These are phyloP conservation scores for Eulemur rubriventer DNA, from an alignment of 2,797 vertebrate genomes.

Conservation along the genomic window DNA sequence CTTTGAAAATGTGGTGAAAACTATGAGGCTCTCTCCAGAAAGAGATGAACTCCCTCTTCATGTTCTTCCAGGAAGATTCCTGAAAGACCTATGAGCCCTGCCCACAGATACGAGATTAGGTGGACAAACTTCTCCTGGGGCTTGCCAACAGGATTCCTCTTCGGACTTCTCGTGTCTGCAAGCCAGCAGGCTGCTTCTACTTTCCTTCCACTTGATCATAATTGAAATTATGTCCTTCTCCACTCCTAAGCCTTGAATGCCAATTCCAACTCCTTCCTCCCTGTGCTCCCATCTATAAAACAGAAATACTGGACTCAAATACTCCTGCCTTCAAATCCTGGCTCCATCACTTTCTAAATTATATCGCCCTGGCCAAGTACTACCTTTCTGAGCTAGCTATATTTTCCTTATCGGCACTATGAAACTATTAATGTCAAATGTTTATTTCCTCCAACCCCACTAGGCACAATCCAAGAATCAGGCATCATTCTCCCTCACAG, in stretches of 20 bases:
- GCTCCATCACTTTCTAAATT: constrained; percentile 18
- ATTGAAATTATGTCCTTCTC: background rate
- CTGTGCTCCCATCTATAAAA: background rate
- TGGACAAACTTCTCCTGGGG: background rate
- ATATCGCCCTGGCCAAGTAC: background rate
- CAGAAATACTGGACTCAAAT: background rate
- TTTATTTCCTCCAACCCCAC: background rate
- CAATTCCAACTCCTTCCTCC: background rate
- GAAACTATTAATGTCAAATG: background rate
- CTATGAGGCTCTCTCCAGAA: background rate
- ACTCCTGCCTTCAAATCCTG: constrained; percentile 25
- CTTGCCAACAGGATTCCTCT: background rate
- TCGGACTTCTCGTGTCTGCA: background rate
- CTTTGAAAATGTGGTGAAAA: constrained; percentile 39
- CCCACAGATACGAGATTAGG: background rate
- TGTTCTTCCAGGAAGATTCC: constrained; percentile 7
- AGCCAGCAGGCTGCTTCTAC: background rate
- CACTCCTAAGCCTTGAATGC: background rate
- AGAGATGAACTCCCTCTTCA: background rate
- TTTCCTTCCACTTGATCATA: constrained; percentile 21
- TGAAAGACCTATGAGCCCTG: background rate
- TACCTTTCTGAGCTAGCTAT: constrained; percentile 11
- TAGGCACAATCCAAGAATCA: background rate
- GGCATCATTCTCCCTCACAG: background rate
- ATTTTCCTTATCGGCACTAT: constrained; percentile 29